A percentile compares a stretch with the other conserved stretches of the same genome.
Conservation (phyloP, 2,113 vertebrate genomes). For the Euleptes europaea region DNA sequence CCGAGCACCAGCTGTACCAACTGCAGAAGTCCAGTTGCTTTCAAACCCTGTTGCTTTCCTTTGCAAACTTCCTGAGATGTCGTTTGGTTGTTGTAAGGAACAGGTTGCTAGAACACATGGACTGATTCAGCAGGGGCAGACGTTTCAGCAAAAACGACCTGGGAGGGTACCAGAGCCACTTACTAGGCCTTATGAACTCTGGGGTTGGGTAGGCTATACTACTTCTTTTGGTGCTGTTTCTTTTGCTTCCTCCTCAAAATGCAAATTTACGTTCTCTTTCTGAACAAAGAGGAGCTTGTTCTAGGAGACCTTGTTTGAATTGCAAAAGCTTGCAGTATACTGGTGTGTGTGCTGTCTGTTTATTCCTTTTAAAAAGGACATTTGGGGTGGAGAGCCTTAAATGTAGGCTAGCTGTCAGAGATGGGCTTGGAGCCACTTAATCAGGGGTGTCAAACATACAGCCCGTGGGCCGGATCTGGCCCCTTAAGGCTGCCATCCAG, state of each 20-base stretch:
- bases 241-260: not conserved
- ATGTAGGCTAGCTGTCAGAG: not conserved
- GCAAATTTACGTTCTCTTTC: not conserved
- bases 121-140: not conserved
- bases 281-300: not conserved
- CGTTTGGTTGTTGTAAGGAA: not conserved
- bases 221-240: not conserved
- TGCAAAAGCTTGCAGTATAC: not conserved
- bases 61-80: not conserved
- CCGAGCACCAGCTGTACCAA: not conserved
- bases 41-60: too few relatives aligned
- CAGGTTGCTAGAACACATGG: not conserved
- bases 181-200: not conserved
- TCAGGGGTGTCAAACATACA: too few relatives aligned
- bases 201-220: not conserved
- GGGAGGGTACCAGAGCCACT: not conserved
- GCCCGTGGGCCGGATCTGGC: too few relatives aligned
- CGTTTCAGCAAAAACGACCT: not conserved
- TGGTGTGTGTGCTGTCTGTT: not conserved
- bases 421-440: not conserved
- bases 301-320: constrained; percentile 1
- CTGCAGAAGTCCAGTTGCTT: not conserved
- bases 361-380: not conserved
- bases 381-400: not conserved
- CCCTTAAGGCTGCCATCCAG: too few relatives aligned